These are phyloP conservation scores for Formica aserva DNA, from an alignment of 2,888 invertebrate species.

Conservation along the genomic window DNA sequence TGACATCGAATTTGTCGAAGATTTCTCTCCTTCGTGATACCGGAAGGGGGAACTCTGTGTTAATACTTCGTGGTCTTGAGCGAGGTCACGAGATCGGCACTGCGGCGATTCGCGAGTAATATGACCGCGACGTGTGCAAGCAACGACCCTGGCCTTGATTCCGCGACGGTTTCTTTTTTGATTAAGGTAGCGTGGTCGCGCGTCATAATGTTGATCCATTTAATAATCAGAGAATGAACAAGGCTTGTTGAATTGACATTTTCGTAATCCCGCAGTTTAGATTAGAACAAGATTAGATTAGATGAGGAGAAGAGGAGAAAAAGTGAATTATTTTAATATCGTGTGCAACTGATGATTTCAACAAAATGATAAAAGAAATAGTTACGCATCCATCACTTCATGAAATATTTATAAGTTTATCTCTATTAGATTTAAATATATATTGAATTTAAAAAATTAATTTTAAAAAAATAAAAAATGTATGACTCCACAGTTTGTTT, in stretches of 20 bases:
- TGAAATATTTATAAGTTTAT: not conserved
- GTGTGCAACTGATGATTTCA: not conserved
- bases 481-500: not conserved
- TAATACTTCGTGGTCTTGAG: slow-evolving; percentile 46
- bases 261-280: not conserved
- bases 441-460: not conserved
- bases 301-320: not conserved
- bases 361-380: not conserved
- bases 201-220: slow-evolving; percentile 59
- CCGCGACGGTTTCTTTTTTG: slow-evolving; percentile 57
- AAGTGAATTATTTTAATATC: not conserved
- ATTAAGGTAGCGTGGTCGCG: slow-evolving; percentile 64
- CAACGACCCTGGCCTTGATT: slow-evolving; percentile 75
- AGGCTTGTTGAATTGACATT: slow-evolving; percentile 18
- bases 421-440: not conserved
- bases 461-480: not conserved
- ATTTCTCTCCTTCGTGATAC: not conserved
- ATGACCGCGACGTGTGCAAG: slow-evolving; percentile 42
- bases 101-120: slow-evolving; percentile 71
- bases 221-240: slow-evolving; percentile 32
- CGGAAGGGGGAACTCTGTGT: not conserved
- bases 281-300: not conserved
- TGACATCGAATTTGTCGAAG: not conserved
- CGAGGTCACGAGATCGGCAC: slow-evolving; percentile 73
- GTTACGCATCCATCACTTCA: not conserved